phyloP scores from a whole-genome alignment of 2,113 vertebrate species.

The Notothenia rossii region DNA sequence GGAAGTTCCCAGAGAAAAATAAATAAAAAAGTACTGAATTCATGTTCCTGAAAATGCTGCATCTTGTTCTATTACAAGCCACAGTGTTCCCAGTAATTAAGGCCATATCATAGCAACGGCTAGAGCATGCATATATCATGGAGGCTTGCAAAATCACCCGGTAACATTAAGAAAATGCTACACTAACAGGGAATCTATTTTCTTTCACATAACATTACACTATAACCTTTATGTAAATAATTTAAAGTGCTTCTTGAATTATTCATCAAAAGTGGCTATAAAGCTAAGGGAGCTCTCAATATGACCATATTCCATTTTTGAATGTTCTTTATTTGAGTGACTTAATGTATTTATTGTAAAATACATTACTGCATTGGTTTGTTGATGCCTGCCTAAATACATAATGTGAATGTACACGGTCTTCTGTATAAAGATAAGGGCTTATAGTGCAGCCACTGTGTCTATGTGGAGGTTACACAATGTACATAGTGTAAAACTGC shows the following conservation, averaged over 20 bases:
- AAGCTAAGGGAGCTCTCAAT: conserved; percentile 51
- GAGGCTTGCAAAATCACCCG: conserved; percentile 39
- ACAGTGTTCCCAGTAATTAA: conserved; percentile 36
- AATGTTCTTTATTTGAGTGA: conserved; percentile 62
- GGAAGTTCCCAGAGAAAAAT: conserved; percentile 16
- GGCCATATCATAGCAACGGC: conserved; percentile 39
- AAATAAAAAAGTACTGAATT: neutral
- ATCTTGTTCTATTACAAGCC: conserved; percentile 6
- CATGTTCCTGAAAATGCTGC: conserved; percentile 32
- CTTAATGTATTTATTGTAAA: conserved; percentile 68
- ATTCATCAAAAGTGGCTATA: conserved; percentile 73
- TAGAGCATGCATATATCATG: conserved; percentile 36
- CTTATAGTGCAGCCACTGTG: conserved; percentile 46
- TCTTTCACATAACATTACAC: conserved; percentile 68
- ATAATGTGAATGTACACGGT: conserved; percentile 44
- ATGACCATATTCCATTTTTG: conserved; percentile 50
- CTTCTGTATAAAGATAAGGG: conserved; percentile 18
- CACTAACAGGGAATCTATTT: conserved; percentile 42
- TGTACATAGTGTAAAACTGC: conserved; percentile 1
- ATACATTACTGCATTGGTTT: conserved; percentile 40
- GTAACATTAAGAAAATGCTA: conserved; percentile 58
- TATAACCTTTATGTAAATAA: conserved; percentile 80
- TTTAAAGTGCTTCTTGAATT: conserved; percentile 74
- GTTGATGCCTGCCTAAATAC: conserved; percentile 43
- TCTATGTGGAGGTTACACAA: conserved; percentile 33